Conservation (phyloP, 2,797 vertebrate species). For the Ceryle rudis region DNA sequence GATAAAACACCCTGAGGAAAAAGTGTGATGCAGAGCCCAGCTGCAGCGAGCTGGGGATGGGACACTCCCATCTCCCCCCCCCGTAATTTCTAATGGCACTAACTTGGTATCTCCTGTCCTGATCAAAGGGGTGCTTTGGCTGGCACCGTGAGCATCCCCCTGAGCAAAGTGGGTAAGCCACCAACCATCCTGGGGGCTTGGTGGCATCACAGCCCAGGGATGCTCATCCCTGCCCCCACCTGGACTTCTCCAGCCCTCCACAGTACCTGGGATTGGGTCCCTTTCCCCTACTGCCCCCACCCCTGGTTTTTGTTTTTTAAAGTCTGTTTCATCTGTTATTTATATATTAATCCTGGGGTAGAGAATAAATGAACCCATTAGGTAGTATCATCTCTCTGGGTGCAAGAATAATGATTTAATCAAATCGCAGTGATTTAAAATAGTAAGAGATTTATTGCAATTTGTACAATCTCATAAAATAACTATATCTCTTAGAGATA, state of each 20-base stretch:
- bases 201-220: neutral
- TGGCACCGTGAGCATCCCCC: accelerated
- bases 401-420: slow-evolving; percentile 55
- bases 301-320: neutral
- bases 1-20: accelerated
- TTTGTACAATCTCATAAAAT: slow-evolving; percentile 41
- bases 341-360: neutral
- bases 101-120: accelerated
- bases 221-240: accelerated
- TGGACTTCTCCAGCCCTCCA: accelerated
- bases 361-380: slow-evolving; percentile 11
- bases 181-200: accelerated
- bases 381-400: neutral
- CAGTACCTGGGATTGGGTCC: accelerated
- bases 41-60: neutral
- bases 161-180: accelerated
- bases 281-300: neutral
- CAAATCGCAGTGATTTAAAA: neutral
- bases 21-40: neutral
- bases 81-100: accelerated
- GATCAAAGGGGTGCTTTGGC: too few species aligned
- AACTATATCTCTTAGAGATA: slow-evolving; percentile 7
- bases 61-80: neutral
- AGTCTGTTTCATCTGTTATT: neutral
- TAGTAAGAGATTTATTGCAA: slow-evolving; percentile 29